A percentile compares a stretch with the other conserved stretches of the same genome.
Conservation (phyloP, 2,797 vertebrate genomes). For the Sparidentex hasta region DNA sequence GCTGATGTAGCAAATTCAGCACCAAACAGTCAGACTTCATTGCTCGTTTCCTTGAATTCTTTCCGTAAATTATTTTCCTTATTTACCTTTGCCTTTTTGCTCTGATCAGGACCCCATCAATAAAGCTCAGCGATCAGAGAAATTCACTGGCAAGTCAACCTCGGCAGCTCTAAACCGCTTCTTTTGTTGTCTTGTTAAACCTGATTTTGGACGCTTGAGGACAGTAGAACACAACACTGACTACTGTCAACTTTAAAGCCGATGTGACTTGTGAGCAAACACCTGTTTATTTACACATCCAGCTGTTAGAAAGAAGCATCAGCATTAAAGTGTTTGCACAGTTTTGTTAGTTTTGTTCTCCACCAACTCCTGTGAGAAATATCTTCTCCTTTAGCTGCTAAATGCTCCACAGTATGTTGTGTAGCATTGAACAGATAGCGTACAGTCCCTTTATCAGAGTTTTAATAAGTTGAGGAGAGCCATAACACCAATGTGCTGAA, state of each 20-base stretch:
- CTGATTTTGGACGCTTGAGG: neutral
- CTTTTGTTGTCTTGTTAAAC: neutral
- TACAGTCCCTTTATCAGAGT: neutral
- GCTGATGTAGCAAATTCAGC: neutral
- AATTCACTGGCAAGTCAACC: neutral
- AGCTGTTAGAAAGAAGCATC: neutral
- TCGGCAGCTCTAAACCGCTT: neutral
- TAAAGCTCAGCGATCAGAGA: too few species aligned
- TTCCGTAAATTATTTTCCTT: neutral
- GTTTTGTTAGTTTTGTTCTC: neutral
- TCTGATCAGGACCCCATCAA: too few species aligned
- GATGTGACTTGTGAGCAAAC: neutral
- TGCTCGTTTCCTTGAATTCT: neutral
- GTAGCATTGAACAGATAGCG: neutral
- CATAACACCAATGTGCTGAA: neutral
- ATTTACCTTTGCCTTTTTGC: neutral
- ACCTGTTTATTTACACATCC: neutral
- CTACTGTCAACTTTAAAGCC: neutral
- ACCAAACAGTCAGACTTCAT: neutral
- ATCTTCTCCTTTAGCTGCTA: neutral
- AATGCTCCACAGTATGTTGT: neutral
- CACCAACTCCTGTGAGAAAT: neutral
- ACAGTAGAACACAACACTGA: too few species aligned
- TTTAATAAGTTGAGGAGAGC: neutral
- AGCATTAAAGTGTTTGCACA: neutral